Percentiles rank a stretch among this genome's conserved stretches.
phyloP scores from a whole-genome alignment of 2,888 invertebrate genomes.

The Cephus sareptanus region DNA sequence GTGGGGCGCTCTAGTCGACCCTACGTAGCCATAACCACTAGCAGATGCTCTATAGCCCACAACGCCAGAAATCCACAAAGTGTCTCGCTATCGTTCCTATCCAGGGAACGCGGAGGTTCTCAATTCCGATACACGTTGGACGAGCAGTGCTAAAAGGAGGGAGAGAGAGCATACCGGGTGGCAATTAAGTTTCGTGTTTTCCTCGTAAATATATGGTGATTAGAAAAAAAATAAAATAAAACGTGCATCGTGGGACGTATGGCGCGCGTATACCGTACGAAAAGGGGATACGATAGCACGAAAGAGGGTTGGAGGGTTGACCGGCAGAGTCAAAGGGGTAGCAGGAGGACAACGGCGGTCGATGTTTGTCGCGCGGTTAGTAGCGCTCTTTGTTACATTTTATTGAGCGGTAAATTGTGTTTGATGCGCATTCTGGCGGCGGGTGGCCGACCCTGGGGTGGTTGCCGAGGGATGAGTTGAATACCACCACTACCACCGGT shows the following conservation, averaged over 20 bases:
- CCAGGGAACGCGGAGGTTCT: background rate
- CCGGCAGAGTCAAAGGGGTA: background rate
- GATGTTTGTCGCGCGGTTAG: constrained; percentile 23
- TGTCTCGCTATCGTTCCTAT: background rate
- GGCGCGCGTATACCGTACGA: background rate
- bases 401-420: constrained; percentile 25
- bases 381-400: constrained; percentile 23
- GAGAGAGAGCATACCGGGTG: background rate
- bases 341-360: constrained; percentile 7
- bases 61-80: background rate
- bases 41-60: background rate
- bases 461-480: background rate
- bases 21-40: background rate
- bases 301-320: background rate
- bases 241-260: background rate
- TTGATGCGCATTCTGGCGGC: constrained; percentile 22
- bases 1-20: background rate
- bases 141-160: background rate
- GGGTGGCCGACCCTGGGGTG: constrained; percentile 8
- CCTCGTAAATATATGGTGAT: background rate
- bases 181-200: background rate
- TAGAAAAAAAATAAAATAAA: background rate
- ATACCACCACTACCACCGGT: background rate
- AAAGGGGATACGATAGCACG: background rate
- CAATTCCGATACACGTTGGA: background rate